Base-by-base conservation (phyloP, 2,113 vertebrate species). In the Mus musculus region DNA sequence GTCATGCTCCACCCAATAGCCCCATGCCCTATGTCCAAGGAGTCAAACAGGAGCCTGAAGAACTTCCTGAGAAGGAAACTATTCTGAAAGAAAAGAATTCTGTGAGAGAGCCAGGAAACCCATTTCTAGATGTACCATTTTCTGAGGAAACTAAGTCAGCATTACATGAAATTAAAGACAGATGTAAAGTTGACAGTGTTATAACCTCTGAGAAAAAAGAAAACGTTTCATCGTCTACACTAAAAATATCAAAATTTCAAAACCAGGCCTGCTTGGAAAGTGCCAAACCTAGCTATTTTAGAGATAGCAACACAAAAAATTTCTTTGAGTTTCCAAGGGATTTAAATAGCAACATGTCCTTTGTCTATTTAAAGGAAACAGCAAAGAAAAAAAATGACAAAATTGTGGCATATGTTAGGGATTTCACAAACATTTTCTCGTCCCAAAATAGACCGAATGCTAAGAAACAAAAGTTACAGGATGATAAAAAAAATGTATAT, bases 391-490 rank as follows among this genome's bases (percentile, higher is more conserved):
- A 91, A 73, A 94, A 88, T 87, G 98, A 81, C 91, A 94, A 96
- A 93, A 36, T 6, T 5, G 93, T 95, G 3, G 5, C 82, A 16
- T 88, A 63, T 97, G 97, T 92, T 88, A 46, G 94, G 73, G 88
- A 96, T 73, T 92, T 94, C 91, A 30, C 97, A 96, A 71, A 95
- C 81, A 75, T 92, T 56, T 0, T 56, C 76, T 30, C 42, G 71
- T 73, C 90, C 61, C 94, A 93, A 93, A 96, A 98, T 91, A 89
- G 92, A 0, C 24, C 73, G 77, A 92, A 96, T 87, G 54, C 8
- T 81, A 81, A 86, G 86, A 96, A 96, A 95, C 94, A 93, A 90
- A 95, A 97, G 77, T 30, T 93, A 33, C 85, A 97, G 80, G 96
- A 92, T 93, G 0, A 61, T 93, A 30, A 88, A 96, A 97, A 49